phyloP scores from a whole-genome alignment of 2,113 vertebrate genomes.

The Cryptomyrus ogoouensis region DNA sequence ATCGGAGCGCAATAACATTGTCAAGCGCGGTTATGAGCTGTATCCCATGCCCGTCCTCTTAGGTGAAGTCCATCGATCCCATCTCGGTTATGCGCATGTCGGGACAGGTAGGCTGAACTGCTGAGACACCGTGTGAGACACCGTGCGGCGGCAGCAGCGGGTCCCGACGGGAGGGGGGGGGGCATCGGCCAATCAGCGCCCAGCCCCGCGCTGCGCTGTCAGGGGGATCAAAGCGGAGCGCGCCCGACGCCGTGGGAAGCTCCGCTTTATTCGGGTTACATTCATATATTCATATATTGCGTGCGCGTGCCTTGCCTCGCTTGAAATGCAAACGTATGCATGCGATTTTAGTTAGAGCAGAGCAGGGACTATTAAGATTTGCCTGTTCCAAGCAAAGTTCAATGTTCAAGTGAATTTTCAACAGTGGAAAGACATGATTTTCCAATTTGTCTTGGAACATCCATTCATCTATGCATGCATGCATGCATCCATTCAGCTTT shows the following conservation, averaged over 20 bases:
- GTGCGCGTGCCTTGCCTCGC: neutral
- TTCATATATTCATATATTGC: neutral
- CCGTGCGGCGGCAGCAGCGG: neutral
- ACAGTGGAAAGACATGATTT: neutral
- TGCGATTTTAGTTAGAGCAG: neutral
- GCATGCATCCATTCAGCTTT: neutral
- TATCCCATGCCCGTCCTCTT: conserved; percentile 24
- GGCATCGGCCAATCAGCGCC: conserved; percentile 20
- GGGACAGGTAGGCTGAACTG: conserved; percentile 35
- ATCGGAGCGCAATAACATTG: conserved; percentile 42
- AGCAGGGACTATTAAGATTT: neutral
- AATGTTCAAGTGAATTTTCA: neutral
- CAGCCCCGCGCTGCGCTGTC: conserved; percentile 3
- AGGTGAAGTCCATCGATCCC: conserved; percentile 51
- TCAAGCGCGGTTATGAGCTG: conserved; percentile 43
- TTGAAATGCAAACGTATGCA: neutral
- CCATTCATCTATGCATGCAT: neutral
- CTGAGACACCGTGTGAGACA: conserved; percentile 41
- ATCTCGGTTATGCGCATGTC: conserved; percentile 30
- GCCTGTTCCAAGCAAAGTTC: neutral
- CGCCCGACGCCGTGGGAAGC: neutral
- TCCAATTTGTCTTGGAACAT: neutral
- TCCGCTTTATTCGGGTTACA: neutral
- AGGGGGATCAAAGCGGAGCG: neutral
- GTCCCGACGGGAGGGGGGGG: neutral